Base-by-base conservation (phyloP, 2,888 invertebrate species). In the Diloba caeruleocephala region DNA sequence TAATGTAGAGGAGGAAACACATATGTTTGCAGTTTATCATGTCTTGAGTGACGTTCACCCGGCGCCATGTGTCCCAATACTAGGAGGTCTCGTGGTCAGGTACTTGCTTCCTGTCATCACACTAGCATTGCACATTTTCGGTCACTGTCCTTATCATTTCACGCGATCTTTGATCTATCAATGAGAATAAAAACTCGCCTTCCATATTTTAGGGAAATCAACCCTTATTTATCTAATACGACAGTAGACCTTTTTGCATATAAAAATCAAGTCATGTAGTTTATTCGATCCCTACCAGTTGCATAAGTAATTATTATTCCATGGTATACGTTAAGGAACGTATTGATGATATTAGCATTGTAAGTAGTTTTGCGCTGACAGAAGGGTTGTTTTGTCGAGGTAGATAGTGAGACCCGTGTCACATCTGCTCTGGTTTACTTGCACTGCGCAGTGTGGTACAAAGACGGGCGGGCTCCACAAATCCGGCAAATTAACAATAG, bases 341-440 rank as follows among this genome's bases (percentile, higher is more conserved):
- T 79, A 82, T 83, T 81, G 82, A 84, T 85, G 87, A 77, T 68
- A 7, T 21, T 21, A 21, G 7, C 21, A 21, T 21, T 61, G 74
- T 62, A 62, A 76, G 76, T 74, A 74, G 76, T 76, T 77, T 76
- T 34, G 73, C 63, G 70, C 71, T 67, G 64, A 74, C 63, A 58
- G 75, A 74, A 81, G 85, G 87, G 85, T 78, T 78, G 78, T 74
- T 85, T 82, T 85, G 82, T 85, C 78, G 84, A 60, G 67, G 74
- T 64, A 74, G 78, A 77, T 70, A 82, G 77, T 73, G 77, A 73
- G 76, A 71, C 81, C 70, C 64, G 72, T 76, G 70, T 79, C 83
- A 87, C 92, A 92, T 90, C 92, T 92, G 92, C 91, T 86, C 88
- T 83, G 85, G 85, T 90, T 90, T 84, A 79, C 80, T 83, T 73